These are phyloP conservation scores for Tenodera sinensis DNA, from an alignment of 2,888 invertebrate genomes.

Conservation along the genomic window DNA sequence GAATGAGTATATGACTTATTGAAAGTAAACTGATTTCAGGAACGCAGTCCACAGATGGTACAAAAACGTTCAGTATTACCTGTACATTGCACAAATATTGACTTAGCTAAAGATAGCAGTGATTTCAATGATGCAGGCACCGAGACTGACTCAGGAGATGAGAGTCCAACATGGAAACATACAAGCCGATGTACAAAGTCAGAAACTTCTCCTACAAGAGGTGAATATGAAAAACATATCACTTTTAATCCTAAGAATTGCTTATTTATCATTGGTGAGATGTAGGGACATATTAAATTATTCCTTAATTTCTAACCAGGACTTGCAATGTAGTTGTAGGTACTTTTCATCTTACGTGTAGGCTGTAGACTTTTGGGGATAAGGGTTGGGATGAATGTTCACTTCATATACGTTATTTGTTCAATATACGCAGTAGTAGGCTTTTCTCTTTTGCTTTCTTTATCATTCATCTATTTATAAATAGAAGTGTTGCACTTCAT, in stretches of 20 bases:
- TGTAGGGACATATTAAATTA: too few species aligned
- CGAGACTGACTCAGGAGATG: constrained; percentile 31
- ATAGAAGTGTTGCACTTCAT: too few species aligned
- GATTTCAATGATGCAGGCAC: constrained; percentile 30
- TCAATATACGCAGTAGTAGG: too few species aligned
- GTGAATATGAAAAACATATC: background rate
- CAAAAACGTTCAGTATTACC: background rate
- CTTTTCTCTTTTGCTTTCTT: too few species aligned
- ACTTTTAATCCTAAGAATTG: too few species aligned
- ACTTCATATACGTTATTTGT: too few species aligned
- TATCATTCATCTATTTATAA: too few species aligned
- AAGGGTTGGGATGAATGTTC: too few species aligned
- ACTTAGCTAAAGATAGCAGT: constrained; percentile 43
- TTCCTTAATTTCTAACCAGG: too few species aligned
- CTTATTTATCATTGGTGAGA: too few species aligned
- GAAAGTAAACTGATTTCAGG: background rate
- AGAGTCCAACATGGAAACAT: constrained; percentile 28
- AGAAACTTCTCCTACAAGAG: background rate
- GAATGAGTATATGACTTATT: too few species aligned
- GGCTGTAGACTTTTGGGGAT: background rate
- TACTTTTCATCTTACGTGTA: background rate
- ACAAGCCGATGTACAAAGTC: background rate
- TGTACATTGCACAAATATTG: constrained; percentile 46
- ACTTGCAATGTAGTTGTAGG: background rate
- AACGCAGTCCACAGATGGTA: background rate